Percentiles rank a stretch among this genome's conserved stretches.
Evolutionary conservation across 1,140 invertebrate species (phyloP).

Genomic region (Musca domestica): DNA sequence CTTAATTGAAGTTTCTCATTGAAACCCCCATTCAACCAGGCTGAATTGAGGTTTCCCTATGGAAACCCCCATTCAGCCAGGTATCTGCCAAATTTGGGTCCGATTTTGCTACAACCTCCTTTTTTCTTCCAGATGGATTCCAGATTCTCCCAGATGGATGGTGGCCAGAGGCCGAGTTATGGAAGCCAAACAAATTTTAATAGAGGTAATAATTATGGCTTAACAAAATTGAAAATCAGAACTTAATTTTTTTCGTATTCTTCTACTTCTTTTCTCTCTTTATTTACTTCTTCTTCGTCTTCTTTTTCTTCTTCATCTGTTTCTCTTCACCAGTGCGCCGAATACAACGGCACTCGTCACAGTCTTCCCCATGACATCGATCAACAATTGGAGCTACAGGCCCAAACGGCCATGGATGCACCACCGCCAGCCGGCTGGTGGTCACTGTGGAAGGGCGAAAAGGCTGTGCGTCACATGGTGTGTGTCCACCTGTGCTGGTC

Average conservation of each 20-base stretch:
- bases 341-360: constrained; percentile 56
- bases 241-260: too few species aligned
- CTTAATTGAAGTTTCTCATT: too few species aligned
- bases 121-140: constrained; percentile 56
- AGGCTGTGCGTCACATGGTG: constrained; percentile 45
- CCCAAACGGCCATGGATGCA: constrained; percentile 46
- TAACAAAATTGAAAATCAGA: too few species aligned
- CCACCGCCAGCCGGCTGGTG: constrained; percentile 50
- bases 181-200: constrained; percentile 65
- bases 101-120: neutral
- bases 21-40: too few species aligned
- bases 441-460: constrained; percentile 49
- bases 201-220: constrained; percentile 2
- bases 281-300: too few species aligned
- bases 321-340: constrained; percentile 65
- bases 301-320: neutral
- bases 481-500: constrained; percentile 51
- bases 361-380: constrained; percentile 49
- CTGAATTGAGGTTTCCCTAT: too few species aligned
- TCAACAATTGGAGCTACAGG: constrained; percentile 51
- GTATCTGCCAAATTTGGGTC: neutral
- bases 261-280: too few species aligned
- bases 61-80: too few species aligned
- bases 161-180: constrained; percentile 69
- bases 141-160: constrained; percentile 85